Evolutionary conservation across 2,113 vertebrate genomes (phyloP).

Genomic region (Globicephala melas): DNA sequence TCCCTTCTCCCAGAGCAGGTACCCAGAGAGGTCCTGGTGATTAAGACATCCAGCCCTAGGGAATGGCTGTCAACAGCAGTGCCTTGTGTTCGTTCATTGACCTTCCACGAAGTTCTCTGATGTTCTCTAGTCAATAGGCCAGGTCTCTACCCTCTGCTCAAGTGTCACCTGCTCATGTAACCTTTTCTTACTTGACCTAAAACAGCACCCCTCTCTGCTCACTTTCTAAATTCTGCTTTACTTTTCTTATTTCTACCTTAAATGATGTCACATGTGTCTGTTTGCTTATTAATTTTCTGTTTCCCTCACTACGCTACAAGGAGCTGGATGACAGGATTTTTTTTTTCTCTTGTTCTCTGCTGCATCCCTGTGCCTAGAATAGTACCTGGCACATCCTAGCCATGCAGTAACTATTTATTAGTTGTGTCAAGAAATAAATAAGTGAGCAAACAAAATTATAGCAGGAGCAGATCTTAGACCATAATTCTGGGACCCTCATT

Average conservation of each 20-base stretch:
- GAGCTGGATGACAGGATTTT: not conserved
- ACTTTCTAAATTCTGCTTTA: not conserved
- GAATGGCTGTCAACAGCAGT: not conserved
- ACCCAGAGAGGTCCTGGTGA: not conserved
- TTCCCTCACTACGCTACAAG: not conserved
- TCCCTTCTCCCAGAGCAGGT: not conserved
- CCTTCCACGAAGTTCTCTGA: not conserved
- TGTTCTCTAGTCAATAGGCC: not conserved
- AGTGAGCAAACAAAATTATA: conserved; percentile 18
- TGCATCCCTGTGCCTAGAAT: not conserved
- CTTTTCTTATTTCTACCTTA: not conserved
- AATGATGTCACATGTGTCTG: not conserved
- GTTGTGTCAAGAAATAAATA: conserved; percentile 11
- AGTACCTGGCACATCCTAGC: not conserved
- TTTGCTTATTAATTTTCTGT: not conserved
- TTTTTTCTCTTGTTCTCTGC: not conserved
- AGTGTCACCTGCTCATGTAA: not conserved
- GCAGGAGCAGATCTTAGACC: not conserved
- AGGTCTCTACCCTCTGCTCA: not conserved
- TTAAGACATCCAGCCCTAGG: not conserved
- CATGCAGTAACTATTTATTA: not conserved
- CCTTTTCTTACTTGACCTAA: not conserved
- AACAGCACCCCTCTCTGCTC: fast-evolving
- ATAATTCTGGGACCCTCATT: not conserved
- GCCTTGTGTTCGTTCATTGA: not conserved